Percentiles rank a stretch among this genome's conserved stretches.
These are phyloP conservation scores for Hyaena hyaena DNA, from an alignment of 2,113 vertebrate species.

Conservation along the genomic window DNA sequence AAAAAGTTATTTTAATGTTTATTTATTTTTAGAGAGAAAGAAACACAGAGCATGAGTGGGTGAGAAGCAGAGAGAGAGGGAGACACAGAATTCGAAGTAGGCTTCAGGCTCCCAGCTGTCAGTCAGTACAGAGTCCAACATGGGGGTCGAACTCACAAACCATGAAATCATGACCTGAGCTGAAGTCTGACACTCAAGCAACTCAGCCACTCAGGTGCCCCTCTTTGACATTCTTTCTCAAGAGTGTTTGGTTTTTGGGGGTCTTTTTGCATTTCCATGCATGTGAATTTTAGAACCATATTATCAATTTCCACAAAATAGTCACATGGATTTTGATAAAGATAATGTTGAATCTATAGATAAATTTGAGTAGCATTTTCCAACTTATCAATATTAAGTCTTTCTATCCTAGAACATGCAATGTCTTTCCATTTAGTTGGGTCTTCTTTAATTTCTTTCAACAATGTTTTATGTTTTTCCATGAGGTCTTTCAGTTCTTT, in stretches of 20 bases:
- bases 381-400: background rate
- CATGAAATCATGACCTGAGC: too few relatives aligned
- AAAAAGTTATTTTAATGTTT: too few relatives aligned
- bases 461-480: background rate
- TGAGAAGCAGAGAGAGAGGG: too few relatives aligned
- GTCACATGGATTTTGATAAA: background rate
- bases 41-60: too few relatives aligned
- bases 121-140: too few relatives aligned
- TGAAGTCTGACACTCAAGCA: too few relatives aligned
- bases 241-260: background rate
- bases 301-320: background rate
- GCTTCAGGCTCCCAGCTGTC: too few relatives aligned
- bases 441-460: background rate
- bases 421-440: background rate
- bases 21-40: too few relatives aligned
- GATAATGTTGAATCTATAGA: background rate
- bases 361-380: background rate
- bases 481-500: background rate
- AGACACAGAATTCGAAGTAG: too few relatives aligned
- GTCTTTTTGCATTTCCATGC: background rate
- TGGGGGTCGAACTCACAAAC: too few relatives aligned
- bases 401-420: background rate
- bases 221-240: background rate
- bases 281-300: background rate
- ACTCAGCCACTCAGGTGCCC: too few relatives aligned